Evolutionary conservation across 2,888 invertebrate genomes (phyloP).

Genomic region (Conops quadrifasciatus): DNA sequence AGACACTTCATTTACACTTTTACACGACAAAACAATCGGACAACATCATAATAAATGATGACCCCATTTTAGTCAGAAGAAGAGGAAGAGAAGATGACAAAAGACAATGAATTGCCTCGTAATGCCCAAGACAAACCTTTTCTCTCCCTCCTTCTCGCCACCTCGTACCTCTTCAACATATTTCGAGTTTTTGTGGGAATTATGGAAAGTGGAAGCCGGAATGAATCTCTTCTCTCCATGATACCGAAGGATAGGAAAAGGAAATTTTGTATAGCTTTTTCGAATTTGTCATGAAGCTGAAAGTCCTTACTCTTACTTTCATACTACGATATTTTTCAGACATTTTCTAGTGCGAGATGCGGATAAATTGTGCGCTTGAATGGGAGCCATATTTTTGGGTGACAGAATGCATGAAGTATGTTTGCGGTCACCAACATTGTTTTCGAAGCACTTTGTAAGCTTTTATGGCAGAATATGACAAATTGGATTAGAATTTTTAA

Average conservation of each 20-base stretch:
- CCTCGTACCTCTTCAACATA: too few species aligned
- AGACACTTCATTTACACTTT: conserved; percentile 21
- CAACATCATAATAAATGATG: conserved; percentile 37
- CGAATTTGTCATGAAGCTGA: too few species aligned
- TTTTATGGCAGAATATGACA: background rate
- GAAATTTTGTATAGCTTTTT: too few species aligned
- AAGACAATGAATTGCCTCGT: background rate
- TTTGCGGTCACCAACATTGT: conserved; percentile 14
- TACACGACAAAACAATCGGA: conserved; percentile 27
- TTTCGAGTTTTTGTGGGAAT: background rate
- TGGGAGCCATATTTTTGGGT: conserved; percentile 8
- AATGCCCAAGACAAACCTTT: background rate
- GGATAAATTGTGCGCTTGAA: background rate
- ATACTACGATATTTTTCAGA: background rate
- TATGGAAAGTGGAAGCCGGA: too few species aligned
- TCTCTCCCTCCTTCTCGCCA: background rate
- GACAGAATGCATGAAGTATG: conserved; percentile 13
- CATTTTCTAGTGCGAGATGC: background rate
- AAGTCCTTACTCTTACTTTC: too few species aligned
- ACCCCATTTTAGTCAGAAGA: conserved; percentile 18
- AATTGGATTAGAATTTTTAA: too few species aligned
- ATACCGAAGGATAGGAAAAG: too few species aligned
- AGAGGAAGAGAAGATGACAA: background rate
- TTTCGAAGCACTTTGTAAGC: background rate
- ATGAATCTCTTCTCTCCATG: too few species aligned